phyloP scores from a whole-genome alignment of 2,888 invertebrate species.

The Scrobipalpa atriplicella region DNA sequence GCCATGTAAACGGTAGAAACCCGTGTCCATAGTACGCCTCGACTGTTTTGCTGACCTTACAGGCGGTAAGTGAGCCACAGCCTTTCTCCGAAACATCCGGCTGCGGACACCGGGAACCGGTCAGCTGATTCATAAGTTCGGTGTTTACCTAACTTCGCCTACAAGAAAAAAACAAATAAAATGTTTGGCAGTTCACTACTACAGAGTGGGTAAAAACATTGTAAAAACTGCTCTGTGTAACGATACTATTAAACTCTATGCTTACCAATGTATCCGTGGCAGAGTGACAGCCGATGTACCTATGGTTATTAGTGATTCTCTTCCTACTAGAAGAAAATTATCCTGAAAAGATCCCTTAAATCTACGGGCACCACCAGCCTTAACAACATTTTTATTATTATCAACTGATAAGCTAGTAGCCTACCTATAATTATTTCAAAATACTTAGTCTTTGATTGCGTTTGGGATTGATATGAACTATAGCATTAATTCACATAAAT shows the following conservation, averaged over 20 bases:
- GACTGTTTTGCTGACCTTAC: constrained; percentile 34
- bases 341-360: too few relatives aligned
- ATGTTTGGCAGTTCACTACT: not conserved
- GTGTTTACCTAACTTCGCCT: constrained; percentile 20
- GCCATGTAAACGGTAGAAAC: not conserved
- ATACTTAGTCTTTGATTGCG: not conserved
- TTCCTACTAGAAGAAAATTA: too few relatives aligned
- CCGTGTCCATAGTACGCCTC: not conserved
- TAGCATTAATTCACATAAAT: not conserved
- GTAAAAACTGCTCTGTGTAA: too few relatives aligned
- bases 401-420: too few relatives aligned
- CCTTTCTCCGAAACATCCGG: constrained; percentile 66
- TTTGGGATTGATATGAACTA: not conserved
- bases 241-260: too few relatives aligned
- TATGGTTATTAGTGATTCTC: too few relatives aligned
- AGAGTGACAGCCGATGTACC: too few relatives aligned
- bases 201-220: not conserved
- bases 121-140: constrained; percentile 40
- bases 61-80: constrained; percentile 41
- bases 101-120: constrained; percentile 41
- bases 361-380: too few relatives aligned
- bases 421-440: too few relatives aligned
- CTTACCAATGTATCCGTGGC: too few relatives aligned
- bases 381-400: too few relatives aligned
- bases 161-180: not conserved